Evolutionary conservation across 2,888 invertebrate species (phyloP).

Genomic region (Tetropium fuscum): DNA sequence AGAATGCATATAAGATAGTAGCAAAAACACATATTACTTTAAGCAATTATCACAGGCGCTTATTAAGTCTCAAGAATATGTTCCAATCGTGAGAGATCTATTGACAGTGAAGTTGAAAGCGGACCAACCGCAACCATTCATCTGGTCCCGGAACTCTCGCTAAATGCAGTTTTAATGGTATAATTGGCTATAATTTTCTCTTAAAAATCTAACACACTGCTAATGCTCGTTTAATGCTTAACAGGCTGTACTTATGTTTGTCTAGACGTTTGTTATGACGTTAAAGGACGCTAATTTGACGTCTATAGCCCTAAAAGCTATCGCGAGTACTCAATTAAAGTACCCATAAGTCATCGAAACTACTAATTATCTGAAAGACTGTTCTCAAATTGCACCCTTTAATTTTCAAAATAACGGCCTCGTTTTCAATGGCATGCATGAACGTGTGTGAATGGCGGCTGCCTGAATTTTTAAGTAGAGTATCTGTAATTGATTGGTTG

Average conservation of each 20-base stretch:
- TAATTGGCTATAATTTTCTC: conserved; percentile 20
- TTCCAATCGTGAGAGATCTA: neutral
- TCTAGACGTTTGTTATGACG: conserved; percentile 57
- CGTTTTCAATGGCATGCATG: conserved; percentile 3
- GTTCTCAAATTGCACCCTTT: conserved; percentile 18
- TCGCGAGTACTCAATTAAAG: conserved; percentile 16
- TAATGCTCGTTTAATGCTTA: conserved; percentile 56
- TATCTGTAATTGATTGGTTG: no score
- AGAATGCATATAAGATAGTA: no score
- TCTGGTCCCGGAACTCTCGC: conserved; percentile 10
- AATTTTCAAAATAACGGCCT: neutral
- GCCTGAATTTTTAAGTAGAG: no score
- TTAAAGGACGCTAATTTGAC: conserved; percentile 61
- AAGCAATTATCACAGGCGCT: no score
- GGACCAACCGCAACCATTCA: conserved; percentile 3
- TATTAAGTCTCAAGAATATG: no score
- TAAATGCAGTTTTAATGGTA: conserved; percentile 28
- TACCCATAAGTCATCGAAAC: conserved; percentile 18
- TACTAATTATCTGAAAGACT: conserved; percentile 2
- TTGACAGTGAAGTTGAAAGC: neutral
- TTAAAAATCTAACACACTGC: conserved; percentile 51
- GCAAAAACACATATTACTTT: no score
- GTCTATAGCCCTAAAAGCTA: conserved; percentile 44
- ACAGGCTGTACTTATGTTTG: conserved; percentile 54
- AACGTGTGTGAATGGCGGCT: no score